These are phyloP conservation scores for Eolophus roseicapilla DNA, from an alignment of 2,113 vertebrate genomes.

Conservation along the genomic window DNA sequence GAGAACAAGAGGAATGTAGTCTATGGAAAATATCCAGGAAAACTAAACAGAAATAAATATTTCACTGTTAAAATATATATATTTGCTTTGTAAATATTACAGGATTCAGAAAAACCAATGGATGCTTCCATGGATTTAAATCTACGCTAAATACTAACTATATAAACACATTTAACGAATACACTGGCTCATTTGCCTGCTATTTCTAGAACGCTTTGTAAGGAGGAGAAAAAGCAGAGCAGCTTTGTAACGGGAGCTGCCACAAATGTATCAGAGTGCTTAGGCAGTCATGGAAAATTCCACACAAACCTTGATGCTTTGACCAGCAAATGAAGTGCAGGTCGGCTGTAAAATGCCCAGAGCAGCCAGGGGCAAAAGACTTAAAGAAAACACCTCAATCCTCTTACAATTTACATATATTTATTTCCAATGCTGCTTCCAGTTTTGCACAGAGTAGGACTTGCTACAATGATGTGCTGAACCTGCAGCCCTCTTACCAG, in stretches of 20 bases:
- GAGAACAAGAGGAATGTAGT: constrained; percentile 37
- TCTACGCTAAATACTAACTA: constrained; percentile 42
- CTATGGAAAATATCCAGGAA: constrained; percentile 50
- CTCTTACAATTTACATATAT: background rate
- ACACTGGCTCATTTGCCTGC: constrained; percentile 57
- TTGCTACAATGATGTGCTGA: background rate
- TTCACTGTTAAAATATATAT: background rate
- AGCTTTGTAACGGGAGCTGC: constrained; percentile 63
- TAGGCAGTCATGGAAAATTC: constrained; percentile 80
- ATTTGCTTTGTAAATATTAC: constrained; percentile 40
- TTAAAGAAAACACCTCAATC: constrained; percentile 2
- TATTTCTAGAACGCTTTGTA: constrained; percentile 74
- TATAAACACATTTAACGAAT: constrained; percentile 57
- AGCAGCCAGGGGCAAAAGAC: background rate
- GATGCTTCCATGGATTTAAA: constrained; percentile 41
- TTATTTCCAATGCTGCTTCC: background rate
- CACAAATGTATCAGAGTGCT: constrained; percentile 60
- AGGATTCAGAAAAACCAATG: constrained; percentile 7
- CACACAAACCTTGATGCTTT: constrained; percentile 70
- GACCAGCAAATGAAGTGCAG: constrained; percentile 41
- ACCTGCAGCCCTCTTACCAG: background rate
- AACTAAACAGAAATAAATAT: constrained; percentile 58
- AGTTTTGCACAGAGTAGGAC: background rate
- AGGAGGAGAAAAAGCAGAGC: constrained; percentile 61
- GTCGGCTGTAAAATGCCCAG: constrained; percentile 1